Evolutionary conservation across 1,140 invertebrate species (phyloP).

Genomic region (Aradophagus sp.): DNA sequence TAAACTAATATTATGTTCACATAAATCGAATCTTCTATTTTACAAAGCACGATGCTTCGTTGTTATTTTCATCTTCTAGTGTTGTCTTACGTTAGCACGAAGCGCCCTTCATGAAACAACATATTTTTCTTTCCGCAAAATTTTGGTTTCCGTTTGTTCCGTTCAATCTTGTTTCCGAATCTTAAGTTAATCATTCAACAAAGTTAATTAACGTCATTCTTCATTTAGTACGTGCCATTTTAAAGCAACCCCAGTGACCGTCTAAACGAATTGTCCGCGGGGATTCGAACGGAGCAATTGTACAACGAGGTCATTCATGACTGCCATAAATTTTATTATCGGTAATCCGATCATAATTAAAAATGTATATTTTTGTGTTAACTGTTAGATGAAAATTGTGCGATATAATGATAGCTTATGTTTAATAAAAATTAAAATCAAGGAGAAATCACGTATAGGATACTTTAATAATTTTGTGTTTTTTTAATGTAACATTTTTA

Average conservation of each 20-base stretch:
- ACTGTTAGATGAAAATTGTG: too few relatives aligned
- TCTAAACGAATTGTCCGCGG: conserved; percentile 10
- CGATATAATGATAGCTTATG: too few relatives aligned
- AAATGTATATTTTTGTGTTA: conserved; percentile 29
- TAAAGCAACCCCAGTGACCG: conserved; percentile 25
- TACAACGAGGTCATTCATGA: conserved; percentile 44
- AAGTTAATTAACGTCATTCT: conserved; percentile 61
- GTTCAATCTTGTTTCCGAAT: conserved; percentile 26
- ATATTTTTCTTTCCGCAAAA: conserved; percentile 10
- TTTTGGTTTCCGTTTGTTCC: conserved; percentile 3
- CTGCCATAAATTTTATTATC: conserved; percentile 45
- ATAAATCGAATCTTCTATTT: too few relatives aligned
- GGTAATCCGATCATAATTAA: conserved; percentile 40
- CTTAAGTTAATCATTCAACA: conserved; percentile 55
- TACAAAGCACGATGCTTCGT: too few relatives aligned
- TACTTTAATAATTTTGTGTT: too few relatives aligned
- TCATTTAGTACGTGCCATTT: conserved; percentile 29
- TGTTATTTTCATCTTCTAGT: too few relatives aligned
- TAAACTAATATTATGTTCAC: too few relatives aligned
- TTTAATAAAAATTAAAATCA: too few relatives aligned
- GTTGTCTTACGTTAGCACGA: conserved; percentile 18
- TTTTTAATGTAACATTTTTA: too few relatives aligned
- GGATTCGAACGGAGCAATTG: conserved; percentile 24
- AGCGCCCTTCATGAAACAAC: conserved; percentile 7
- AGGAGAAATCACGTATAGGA: too few relatives aligned